A percentile compares a stretch with the other conserved stretches of the same genome.
phyloP scores from a whole-genome alignment of 2,797 vertebrate genomes.

The Lepilemur ruficaudatus region DNA sequence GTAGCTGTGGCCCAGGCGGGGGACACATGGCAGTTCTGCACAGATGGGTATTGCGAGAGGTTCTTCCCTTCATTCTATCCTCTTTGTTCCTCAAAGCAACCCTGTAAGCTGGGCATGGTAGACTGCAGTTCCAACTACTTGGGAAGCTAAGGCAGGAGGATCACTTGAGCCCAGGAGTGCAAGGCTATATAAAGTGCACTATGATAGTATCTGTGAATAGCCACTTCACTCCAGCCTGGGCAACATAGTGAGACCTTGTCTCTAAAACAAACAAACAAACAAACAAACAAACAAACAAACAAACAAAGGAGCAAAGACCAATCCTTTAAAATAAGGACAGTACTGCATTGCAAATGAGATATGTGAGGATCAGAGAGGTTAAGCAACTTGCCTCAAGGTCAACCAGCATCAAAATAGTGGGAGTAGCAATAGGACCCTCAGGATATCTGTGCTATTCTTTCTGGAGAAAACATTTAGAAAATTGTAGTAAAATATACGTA shows the following conservation, averaged over 20 bases:
- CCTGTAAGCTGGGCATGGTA: background rate
- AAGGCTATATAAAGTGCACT: background rate
- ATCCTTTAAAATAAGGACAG: too few relatives aligned
- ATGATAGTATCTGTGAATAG: background rate
- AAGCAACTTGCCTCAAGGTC: background rate
- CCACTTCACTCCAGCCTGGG: background rate
- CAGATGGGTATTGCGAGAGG: fast-evolving
- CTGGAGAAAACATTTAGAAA: background rate
- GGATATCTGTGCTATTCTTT: background rate
- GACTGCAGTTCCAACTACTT: background rate
- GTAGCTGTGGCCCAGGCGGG: background rate
- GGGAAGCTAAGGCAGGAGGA: background rate
- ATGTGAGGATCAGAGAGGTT: background rate
- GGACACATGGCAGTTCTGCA: background rate
- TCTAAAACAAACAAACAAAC: background rate
- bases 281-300: background rate
- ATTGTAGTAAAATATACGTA: background rate
- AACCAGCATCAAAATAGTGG: background rate
- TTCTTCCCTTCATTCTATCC: background rate
- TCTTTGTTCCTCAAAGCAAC: background rate
- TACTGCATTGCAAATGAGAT: background rate
- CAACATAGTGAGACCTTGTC: background rate
- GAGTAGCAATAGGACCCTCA: background rate
- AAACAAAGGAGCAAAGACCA: background rate
- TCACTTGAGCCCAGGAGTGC: background rate